These are phyloP conservation scores for Acomys russatus DNA, from an alignment of 2,797 vertebrate genomes.

Conservation along the genomic window DNA sequence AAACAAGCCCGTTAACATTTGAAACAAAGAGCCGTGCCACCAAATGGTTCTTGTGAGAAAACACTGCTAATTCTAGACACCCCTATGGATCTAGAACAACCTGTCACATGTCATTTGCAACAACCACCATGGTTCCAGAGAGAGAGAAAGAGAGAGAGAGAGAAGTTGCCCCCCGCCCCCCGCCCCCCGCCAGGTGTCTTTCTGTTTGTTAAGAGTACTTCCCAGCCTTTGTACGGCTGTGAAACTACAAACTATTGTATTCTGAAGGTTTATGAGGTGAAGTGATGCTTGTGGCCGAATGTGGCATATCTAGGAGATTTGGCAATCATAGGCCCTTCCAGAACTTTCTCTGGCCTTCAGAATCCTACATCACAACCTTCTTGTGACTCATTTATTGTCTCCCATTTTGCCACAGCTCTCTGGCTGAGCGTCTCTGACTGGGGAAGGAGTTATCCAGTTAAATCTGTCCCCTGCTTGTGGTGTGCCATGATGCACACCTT, in stretches of 20 bases:
- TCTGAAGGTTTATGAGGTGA: background rate
- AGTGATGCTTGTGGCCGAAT: background rate
- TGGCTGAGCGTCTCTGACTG: background rate
- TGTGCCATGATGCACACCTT: background rate
- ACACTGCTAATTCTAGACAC: background rate
- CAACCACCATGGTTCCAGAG: background rate
- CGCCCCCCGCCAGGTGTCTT: background rate
- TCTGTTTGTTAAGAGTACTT: background rate
- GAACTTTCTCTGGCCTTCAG: background rate
- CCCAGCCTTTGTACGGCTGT: background rate
- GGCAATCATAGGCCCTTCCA: background rate
- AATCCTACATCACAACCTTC: background rate
- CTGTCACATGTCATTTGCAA: rapidly evolving
- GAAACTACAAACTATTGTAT: background rate
- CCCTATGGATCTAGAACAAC: too few species aligned
- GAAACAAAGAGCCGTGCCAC: background rate
- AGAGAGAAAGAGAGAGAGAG: background rate
- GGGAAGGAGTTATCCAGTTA: background rate
- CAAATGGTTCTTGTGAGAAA: background rate
- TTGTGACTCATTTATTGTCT: background rate
- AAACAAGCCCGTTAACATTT: background rate
- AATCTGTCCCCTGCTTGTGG: background rate
- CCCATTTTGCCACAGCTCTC: background rate
- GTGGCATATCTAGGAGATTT: background rate
- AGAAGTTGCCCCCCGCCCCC: background rate